Evolutionary conservation across 1,140 invertebrate species (phyloP).

Genomic region (Melitaea cinxia): DNA sequence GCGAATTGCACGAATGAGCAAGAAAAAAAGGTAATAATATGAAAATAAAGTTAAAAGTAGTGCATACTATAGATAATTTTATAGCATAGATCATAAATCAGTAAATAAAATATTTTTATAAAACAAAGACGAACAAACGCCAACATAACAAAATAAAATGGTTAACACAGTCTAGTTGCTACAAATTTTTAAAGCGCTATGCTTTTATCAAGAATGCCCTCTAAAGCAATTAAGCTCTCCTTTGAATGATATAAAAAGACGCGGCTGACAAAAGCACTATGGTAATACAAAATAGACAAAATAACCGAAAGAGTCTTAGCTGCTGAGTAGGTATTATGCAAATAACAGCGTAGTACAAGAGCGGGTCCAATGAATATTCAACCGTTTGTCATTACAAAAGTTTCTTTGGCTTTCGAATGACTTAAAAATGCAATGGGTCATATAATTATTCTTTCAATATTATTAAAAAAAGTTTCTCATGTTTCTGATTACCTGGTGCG

Average conservation of each 20-base stretch:
- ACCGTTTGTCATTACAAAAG: constrained; percentile 46
- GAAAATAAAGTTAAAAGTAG: too few species aligned
- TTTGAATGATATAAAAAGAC: constrained; percentile 24
- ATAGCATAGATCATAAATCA: too few species aligned
- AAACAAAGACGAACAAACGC: neutral
- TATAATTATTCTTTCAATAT: constrained; percentile 23
- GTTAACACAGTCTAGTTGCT: neutral
- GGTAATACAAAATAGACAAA: constrained; percentile 31
- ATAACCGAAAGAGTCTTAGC: constrained; percentile 32
- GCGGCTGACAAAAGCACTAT: constrained; percentile 24
- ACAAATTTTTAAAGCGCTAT: neutral
- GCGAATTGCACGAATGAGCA: too few species aligned
- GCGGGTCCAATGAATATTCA: constrained; percentile 53
- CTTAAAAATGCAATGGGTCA: constrained; percentile 33
- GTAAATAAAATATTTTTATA: neutral
- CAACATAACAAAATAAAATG: neutral
- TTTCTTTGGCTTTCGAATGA: constrained; percentile 38
- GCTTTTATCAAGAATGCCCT: constrained; percentile 9
- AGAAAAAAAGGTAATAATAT: too few species aligned
- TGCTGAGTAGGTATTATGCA: constrained; percentile 54
- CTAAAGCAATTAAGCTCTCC: constrained; percentile 20
- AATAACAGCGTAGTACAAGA: constrained; percentile 51
- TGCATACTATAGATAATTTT: too few species aligned
- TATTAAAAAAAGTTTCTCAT: neutral
- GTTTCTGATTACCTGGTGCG: too few species aligned